A percentile compares a stretch with the other conserved stretches of the same genome.
Evolutionary conservation across 2,113 vertebrate genomes (phyloP).

Genomic region (Promerops cafer): DNA sequence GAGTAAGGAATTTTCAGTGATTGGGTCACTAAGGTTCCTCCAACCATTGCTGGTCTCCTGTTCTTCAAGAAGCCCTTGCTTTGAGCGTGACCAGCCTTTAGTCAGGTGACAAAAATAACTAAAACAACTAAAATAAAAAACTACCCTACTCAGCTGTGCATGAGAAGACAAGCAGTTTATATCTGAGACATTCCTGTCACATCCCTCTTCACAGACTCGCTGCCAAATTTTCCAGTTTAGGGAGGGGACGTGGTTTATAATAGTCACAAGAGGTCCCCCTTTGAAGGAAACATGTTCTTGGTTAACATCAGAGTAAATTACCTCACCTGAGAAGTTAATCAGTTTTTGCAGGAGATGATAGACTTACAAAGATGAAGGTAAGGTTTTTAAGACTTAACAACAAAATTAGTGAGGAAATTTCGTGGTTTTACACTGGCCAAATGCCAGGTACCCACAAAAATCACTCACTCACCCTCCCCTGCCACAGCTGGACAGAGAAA

Average conservation of each 20-base stretch:
- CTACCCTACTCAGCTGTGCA: too few species aligned
- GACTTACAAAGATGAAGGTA: background rate
- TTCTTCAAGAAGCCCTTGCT: background rate
- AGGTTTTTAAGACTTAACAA: background rate
- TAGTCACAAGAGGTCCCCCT: background rate
- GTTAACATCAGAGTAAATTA: too few species aligned
- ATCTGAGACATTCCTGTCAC: background rate
- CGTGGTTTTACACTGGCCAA: background rate
- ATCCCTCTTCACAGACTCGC: background rate
- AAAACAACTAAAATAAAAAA: background rate
- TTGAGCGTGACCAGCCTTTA: background rate
- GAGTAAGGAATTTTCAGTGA: background rate
- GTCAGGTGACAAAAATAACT: background rate
- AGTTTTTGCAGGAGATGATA: background rate
- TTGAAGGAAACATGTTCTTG: background rate
- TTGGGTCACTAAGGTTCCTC: background rate
- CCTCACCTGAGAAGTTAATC: background rate
- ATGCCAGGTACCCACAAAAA: accelerated
- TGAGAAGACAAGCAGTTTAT: background rate
- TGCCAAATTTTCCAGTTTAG: background rate
- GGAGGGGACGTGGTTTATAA: background rate
- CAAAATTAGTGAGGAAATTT: background rate
- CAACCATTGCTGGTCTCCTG: accelerated
- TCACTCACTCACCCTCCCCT: too few species aligned
- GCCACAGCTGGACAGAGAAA: background rate